Conservation (phyloP, 1,140 invertebrate genomes). For the Meteorus sp. region DNA sequence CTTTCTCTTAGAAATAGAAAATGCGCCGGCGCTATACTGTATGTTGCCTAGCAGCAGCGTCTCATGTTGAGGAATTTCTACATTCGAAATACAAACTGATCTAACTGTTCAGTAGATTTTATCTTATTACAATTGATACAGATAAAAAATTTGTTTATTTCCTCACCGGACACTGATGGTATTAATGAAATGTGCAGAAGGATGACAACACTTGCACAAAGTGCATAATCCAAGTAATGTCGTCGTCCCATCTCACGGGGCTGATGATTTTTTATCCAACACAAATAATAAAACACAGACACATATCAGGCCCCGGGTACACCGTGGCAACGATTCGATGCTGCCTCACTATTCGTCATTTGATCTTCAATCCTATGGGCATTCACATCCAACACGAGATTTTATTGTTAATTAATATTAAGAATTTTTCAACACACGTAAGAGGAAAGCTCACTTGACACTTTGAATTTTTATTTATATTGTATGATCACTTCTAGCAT, state of each 20-base stretch:
- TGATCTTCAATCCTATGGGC: slow-evolving; percentile 28
- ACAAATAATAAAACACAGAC: slow-evolving; percentile 43
- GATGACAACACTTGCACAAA: background rate
- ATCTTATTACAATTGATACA: no score
- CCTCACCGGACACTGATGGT: slow-evolving; percentile 18
- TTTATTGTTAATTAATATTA: background rate
- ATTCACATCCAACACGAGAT: no score
- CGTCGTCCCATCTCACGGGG: slow-evolving; percentile 16
- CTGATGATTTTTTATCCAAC: slow-evolving; percentile 26
- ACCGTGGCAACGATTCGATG: slow-evolving; percentile 39
- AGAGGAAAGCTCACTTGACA: no score
- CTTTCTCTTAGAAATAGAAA: no score
- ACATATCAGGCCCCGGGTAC: slow-evolving; percentile 51
- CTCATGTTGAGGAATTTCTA: no score
- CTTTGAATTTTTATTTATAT: background rate
- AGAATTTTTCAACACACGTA: no score
- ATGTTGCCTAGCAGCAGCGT: slow-evolving; percentile 49
- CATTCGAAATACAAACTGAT: background rate
- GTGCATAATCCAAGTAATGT: slow-evolving; percentile 22
- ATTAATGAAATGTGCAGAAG: background rate
- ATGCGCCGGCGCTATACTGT: slow-evolving; percentile 47
- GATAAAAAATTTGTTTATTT: no score
- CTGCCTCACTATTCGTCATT: slow-evolving; percentile 44
- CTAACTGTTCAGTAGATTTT: background rate
- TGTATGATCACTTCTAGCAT: no score